Conservation (phyloP, 2,888 invertebrate genomes). For the Himalopsyche kuldschensis region DNA sequence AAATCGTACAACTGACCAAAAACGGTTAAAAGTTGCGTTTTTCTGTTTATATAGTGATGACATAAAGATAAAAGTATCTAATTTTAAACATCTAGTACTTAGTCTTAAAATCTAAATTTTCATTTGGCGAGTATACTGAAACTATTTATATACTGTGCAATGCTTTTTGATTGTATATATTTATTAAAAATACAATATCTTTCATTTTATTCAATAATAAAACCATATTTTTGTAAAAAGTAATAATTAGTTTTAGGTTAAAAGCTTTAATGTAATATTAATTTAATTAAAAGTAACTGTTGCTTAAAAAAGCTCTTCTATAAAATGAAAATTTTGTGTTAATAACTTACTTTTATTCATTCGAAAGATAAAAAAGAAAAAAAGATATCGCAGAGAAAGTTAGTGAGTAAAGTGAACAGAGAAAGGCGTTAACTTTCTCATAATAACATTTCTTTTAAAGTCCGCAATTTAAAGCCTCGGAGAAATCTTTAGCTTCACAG, state of each 20-base stretch:
- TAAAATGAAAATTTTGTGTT: not conserved
- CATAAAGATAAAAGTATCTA: too few species aligned
- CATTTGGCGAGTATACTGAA: too few species aligned
- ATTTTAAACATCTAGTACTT: too few species aligned
- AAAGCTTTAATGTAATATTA: not conserved
- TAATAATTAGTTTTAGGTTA: not conserved
- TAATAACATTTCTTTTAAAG: constrained; percentile 1
- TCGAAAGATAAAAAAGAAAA: not conserved
- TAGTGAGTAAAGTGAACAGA: not conserved
- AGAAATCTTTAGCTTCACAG: not conserved
- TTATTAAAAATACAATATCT: too few species aligned
- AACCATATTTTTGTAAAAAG: too few species aligned
- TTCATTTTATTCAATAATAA: too few species aligned
- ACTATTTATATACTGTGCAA: too few species aligned
- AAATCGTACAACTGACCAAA: too few species aligned
- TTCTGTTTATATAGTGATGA: too few species aligned
- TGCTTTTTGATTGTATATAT: too few species aligned
- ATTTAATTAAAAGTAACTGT: not conserved
- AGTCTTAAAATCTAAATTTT: too few species aligned
- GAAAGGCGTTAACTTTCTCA: not conserved
- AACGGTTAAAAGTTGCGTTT: too few species aligned
- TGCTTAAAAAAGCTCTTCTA: not conserved
- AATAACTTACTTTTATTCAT: not conserved
- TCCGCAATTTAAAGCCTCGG: not conserved
- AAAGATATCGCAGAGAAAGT: not conserved